Evolutionary conservation across 2,888 invertebrate genomes (phyloP).

Genomic region (Eudemis profundana): DNA sequence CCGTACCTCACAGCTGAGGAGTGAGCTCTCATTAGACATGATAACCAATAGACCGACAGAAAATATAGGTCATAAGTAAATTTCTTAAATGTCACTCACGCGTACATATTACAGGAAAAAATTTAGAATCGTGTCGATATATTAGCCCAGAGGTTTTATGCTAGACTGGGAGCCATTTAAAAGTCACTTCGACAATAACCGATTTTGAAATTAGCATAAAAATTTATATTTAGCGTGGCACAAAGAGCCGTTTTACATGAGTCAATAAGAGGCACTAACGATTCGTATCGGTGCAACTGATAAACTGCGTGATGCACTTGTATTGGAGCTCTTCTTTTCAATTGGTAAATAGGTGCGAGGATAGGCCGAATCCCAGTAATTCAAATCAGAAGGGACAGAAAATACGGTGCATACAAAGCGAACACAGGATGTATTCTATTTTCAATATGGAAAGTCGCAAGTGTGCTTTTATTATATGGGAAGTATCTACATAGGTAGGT

Average conservation of each 20-base stretch:
- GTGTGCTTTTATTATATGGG: too few relatives aligned
- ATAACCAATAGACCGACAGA: slow-evolving; percentile 14
- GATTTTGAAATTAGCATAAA: background rate
- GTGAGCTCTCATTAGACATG: slow-evolving; percentile 50
- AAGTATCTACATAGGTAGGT: too few relatives aligned
- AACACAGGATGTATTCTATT: slow-evolving; percentile 29
- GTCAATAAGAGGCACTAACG: slow-evolving; percentile 49
- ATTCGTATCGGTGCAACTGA: slow-evolving; percentile 57
- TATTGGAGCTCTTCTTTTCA: slow-evolving; percentile 58
- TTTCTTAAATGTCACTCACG: background rate
- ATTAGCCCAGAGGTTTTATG: background rate
- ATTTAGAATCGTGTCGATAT: background rate
- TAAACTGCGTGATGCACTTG: slow-evolving; percentile 47
- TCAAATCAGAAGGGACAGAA: slow-evolving; percentile 26
- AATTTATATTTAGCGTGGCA: slow-evolving; percentile 8
- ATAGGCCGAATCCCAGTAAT: slow-evolving; percentile 28
- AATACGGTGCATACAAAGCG: slow-evolving; percentile 25
- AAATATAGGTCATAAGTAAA: background rate
- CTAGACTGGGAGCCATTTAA: background rate
- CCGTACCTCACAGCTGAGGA: slow-evolving; percentile 97
- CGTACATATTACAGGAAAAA: background rate
- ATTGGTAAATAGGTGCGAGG: slow-evolving; percentile 67
- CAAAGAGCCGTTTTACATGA: slow-evolving; percentile 10
- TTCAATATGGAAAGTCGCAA: too few relatives aligned
- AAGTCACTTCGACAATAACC: background rate